These are phyloP conservation scores for Morone chrysops DNA, from an alignment of 2,113 vertebrate species.

Conservation along the genomic window DNA sequence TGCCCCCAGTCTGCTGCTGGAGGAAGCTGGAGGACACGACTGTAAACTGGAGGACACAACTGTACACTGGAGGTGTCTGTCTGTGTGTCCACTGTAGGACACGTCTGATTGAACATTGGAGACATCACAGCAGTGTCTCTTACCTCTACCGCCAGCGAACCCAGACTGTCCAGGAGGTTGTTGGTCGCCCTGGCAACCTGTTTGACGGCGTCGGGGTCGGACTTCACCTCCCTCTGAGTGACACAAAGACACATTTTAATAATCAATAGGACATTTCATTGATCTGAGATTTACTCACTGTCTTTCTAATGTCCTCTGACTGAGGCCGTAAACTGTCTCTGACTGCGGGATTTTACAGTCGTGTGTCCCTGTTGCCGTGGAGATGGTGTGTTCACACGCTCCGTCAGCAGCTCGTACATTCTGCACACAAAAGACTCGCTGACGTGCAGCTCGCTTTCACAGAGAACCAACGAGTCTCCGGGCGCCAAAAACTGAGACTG, in stretches of 20 bases:
- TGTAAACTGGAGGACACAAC: too few species aligned
- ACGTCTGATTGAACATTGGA: too few species aligned
- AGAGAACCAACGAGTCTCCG: constrained; percentile 44
- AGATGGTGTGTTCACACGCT: constrained; percentile 16
- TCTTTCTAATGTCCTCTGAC: too few species aligned
- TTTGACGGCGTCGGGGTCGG: constrained; percentile 81
- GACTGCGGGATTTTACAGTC: not conserved
- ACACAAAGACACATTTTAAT: constrained; percentile 12
- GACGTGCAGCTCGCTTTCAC: constrained; percentile 7
- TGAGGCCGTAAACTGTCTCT: too few species aligned
- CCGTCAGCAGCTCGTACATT: constrained; percentile 44
- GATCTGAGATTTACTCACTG: too few species aligned
- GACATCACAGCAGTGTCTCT: constrained; percentile 25
- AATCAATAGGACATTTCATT: too few species aligned
- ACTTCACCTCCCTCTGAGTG: constrained; percentile 80
- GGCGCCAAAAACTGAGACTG: constrained; percentile 62
- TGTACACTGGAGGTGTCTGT: not conserved
- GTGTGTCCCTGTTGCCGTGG: constrained; percentile 32
- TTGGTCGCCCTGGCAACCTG: constrained; percentile 85
- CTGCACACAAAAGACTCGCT: constrained; percentile 52
- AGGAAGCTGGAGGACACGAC: not conserved
- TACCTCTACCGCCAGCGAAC: constrained; percentile 89
- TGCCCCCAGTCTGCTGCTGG: constrained; percentile 23
- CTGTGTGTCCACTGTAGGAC: not conserved
- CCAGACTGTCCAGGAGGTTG: constrained; percentile 84